phyloP scores from a whole-genome alignment of 2,797 vertebrate species.

The Xyrichtys novacula region DNA sequence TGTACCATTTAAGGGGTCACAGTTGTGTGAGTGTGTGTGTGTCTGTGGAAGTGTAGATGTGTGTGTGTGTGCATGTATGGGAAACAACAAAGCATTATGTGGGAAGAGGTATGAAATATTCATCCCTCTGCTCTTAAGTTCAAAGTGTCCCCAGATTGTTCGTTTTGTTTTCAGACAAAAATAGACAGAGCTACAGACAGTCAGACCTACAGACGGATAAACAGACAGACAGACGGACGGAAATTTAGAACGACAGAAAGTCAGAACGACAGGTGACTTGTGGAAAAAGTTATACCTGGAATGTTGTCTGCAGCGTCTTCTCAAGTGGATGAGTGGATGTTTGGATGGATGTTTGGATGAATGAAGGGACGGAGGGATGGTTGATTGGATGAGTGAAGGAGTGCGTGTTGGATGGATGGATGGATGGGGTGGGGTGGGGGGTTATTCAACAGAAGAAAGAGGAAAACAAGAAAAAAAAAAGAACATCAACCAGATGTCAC shows the following conservation, averaged over 20 bases:
- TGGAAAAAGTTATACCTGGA: constrained; percentile 82
- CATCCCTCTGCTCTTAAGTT: constrained; percentile 53
- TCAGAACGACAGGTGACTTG: constrained; percentile 63
- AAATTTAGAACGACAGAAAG: constrained; percentile 49
- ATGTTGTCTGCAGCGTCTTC: constrained; percentile 76
- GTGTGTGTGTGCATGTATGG: constrained; percentile 18
- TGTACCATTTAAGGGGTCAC: constrained; percentile 73
- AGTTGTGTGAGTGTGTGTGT: constrained; percentile 37
- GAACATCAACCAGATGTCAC: constrained; percentile 66
- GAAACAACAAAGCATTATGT: constrained; percentile 46
- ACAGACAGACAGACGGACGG: constrained; percentile 37
- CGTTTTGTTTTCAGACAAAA: constrained; percentile 16
- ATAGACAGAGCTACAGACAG: constrained; percentile 46
- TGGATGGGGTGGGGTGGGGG: constrained; percentile 38
- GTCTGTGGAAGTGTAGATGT: constrained; percentile 3
- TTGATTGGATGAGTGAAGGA: constrained; percentile 44
- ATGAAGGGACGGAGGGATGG: constrained; percentile 54
- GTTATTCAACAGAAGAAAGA: constrained; percentile 58
- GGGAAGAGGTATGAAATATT: constrained; percentile 66
- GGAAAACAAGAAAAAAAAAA: constrained; percentile 72
- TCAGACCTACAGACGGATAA: constrained; percentile 33
- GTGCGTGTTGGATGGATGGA: constrained; percentile 58
- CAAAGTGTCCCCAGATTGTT: constrained; percentile 47
- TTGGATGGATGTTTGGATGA: constrained; percentile 60
- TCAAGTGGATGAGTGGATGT: constrained; percentile 65